These are phyloP conservation scores for Microctonus brassicae DNA, from an alignment of 2,888 invertebrate genomes.

Conservation along the genomic window DNA sequence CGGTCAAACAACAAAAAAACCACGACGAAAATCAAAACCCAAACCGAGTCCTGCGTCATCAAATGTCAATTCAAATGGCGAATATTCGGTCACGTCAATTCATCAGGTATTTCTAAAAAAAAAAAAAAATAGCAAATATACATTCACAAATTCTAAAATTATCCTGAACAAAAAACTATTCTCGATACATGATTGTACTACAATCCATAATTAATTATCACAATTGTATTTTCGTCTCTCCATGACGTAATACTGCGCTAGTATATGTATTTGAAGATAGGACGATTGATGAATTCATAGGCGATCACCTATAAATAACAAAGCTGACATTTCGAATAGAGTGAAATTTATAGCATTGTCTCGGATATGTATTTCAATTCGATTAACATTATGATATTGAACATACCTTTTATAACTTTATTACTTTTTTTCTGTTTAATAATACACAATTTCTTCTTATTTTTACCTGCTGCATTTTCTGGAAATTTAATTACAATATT, in stretches of 20 bases:
- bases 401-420: not conserved
- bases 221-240: not conserved
- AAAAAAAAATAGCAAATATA: not conserved
- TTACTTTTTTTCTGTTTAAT: not conserved
- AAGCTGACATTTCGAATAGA: not conserved
- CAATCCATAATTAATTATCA: not conserved
- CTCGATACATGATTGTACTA: too few species aligned
- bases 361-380: not conserved
- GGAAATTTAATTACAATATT: constrained; percentile 48
- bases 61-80: constrained; percentile 54
- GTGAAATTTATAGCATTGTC: not conserved
- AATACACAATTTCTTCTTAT: constrained; percentile 16
- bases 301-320: not conserved
- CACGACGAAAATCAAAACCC: constrained; percentile 56
- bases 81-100: constrained; percentile 63
- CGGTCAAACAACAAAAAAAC: constrained; percentile 60
- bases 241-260: not conserved
- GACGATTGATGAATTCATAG: not conserved
- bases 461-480: constrained; percentile 42
- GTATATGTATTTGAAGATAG: not conserved
- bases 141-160: constrained; percentile 10
- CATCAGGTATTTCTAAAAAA: constrained; percentile 56
- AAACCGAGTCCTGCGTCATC: constrained; percentile 59
- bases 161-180: not conserved
- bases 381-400: not conserved